These are phyloP conservation scores for Cliona cf. orientalis DNA, from an alignment of 37 sponge, comb jelly and placozoan genomes.

Conservation along the genomic window DNA sequence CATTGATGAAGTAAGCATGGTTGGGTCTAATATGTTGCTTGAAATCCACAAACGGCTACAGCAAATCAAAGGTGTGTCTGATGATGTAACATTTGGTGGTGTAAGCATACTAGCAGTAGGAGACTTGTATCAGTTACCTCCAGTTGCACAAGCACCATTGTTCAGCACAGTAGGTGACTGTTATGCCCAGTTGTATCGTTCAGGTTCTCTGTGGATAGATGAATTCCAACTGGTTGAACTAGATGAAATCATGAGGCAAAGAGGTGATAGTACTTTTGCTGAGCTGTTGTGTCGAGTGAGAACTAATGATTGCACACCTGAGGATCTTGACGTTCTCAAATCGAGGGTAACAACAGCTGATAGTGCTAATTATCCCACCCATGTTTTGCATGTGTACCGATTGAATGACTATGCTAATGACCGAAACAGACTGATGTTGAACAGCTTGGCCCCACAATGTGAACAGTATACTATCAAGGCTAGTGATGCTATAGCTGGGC, in stretches of 20 bases:
- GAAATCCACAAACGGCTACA: constrained; percentile 44
- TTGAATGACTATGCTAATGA: constrained; percentile 30
- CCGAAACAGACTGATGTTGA: constrained; percentile 21
- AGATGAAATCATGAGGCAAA: constrained; percentile 40
- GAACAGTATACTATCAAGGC: constrained; percentile 36
- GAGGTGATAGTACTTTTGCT: constrained; percentile 25
- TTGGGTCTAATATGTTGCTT: constrained; percentile 46
- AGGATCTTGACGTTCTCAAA: constrained; percentile 25
- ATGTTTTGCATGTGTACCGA: constrained; percentile 51
- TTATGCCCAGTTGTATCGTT: constrained; percentile 40
- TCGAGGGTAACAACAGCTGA: constrained; percentile 6
- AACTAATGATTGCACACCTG: constrained; percentile 30
- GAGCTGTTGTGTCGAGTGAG: constrained; percentile 48
- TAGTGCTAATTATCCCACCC: constrained; percentile 30
- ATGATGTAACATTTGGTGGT: no score
- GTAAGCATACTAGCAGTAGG: constrained; percentile 51
- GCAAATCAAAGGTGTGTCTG: no score
- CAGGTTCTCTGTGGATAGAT: constrained; percentile 51
- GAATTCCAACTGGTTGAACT: constrained; percentile 48
- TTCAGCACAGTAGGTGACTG: constrained; percentile 32
- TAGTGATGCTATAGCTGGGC: constrained; percentile 36
- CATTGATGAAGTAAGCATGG: no score
- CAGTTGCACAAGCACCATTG: constrained; percentile 7
- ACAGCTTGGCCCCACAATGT: constrained; percentile 5
- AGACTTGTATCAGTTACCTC: constrained; percentile 50